These are phyloP conservation scores for Ormyrus nitidulus DNA, from an alignment of 2,888 invertebrate genomes.

Conservation along the genomic window DNA sequence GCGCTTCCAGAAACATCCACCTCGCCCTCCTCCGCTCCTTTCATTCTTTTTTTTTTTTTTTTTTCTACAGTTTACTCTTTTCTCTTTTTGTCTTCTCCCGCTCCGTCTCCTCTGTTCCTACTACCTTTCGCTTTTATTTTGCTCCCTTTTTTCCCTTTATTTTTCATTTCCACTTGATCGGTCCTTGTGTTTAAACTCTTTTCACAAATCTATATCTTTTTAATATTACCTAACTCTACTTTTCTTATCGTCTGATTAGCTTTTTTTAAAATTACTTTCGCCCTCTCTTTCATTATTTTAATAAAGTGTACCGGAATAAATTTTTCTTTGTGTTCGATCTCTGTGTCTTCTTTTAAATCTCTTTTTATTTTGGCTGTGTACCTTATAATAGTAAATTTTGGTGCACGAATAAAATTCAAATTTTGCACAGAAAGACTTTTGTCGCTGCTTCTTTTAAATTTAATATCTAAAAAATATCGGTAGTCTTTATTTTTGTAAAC, in stretches of 20 bases:
- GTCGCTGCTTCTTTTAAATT: too few species aligned
- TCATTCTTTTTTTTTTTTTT: conserved; percentile 32
- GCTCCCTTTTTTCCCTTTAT: conserved; percentile 15
- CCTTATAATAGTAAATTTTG: too few species aligned
- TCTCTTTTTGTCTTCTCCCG: conserved; percentile 30
- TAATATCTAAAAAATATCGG: too few species aligned
- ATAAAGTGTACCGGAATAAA: too few species aligned
- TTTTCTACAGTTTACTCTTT: not conserved
- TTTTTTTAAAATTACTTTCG: conserved; percentile 12
- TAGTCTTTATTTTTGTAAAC: too few species aligned
- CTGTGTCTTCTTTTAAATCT: too few species aligned
- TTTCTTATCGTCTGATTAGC: not conserved
- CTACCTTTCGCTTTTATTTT: conserved; percentile 47
- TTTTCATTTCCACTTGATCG: conserved; percentile 44
- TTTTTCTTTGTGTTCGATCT: too few species aligned
- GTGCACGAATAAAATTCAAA: too few species aligned
- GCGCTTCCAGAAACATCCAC: conserved; percentile 67
- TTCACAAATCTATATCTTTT: conserved; percentile 13
- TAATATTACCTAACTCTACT: conserved; percentile 27
- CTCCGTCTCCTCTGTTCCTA: conserved; percentile 32
- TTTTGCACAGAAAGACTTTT: too few species aligned
- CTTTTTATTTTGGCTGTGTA: too few species aligned
- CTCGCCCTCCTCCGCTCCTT: conserved; percentile 52
- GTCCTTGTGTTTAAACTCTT: conserved; percentile 31
- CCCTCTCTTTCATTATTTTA: not conserved